These are phyloP conservation scores for Cordilura impudica DNA, from an alignment of 2,888 invertebrate species.

Conservation along the genomic window DNA sequence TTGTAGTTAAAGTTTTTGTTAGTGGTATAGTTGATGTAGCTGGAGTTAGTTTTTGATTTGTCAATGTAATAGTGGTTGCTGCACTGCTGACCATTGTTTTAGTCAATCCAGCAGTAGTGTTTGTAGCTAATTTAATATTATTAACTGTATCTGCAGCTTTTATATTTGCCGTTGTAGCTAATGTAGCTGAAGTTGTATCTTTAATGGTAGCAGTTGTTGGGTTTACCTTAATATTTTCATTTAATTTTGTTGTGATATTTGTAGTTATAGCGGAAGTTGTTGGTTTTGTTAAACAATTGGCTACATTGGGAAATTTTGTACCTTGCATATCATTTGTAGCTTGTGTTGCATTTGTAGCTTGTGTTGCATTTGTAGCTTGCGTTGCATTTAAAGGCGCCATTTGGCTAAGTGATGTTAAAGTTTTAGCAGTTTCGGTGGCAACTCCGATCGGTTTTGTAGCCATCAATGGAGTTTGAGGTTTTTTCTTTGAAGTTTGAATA, in stretches of 20 bases:
- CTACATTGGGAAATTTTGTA: constrained; percentile 1
- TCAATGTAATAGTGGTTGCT: constrained; percentile 15
- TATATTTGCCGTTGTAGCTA: constrained; percentile 34
- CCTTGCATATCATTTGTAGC: constrained; percentile 12
- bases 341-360: constrained; percentile 4
- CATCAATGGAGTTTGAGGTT: background rate
- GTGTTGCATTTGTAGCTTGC: constrained; percentile 10
- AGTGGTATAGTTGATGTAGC: constrained; percentile 16
- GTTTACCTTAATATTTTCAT: constrained; percentile 25
- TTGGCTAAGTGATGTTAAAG: constrained; percentile 6
- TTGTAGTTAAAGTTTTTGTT: constrained; percentile 28
- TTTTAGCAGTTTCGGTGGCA: background rate
- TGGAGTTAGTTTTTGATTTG: constrained; percentile 28
- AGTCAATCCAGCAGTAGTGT: constrained; percentile 20
- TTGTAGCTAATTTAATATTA: constrained; percentile 42
- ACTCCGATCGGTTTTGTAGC: background rate
- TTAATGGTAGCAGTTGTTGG: constrained; percentile 51
- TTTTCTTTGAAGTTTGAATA: background rate
- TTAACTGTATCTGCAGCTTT: constrained; percentile 26
- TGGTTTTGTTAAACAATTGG: constrained; percentile 39
- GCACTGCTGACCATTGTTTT: constrained; percentile 1
- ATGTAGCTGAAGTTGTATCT: constrained; percentile 51
- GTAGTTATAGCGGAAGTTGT: constrained; percentile 17
- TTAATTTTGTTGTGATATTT: constrained; percentile 19
- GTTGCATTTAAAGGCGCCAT: background rate